A percentile compares a stretch with the other conserved stretches of the same genome.
Conservation (phyloP, 2,797 vertebrate genomes). For the Pangasius larnaudii region DNA sequence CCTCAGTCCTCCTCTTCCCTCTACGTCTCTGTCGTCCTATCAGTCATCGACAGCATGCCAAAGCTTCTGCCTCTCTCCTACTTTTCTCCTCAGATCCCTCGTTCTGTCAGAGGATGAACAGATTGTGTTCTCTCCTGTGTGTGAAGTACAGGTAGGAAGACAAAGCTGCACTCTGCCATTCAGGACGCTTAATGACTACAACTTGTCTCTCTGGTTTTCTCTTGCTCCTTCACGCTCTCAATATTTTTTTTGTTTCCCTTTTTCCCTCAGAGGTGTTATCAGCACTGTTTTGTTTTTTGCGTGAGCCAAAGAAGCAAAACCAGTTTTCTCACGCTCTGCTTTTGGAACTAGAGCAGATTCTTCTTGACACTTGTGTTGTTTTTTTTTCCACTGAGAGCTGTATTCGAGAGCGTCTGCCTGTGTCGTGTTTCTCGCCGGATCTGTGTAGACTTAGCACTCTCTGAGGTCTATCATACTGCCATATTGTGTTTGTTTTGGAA, state of each 20-base stretch:
- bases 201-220: conserved; percentile 35
- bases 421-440: background rate
- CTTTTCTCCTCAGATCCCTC: conserved; percentile 72
- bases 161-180: conserved; percentile 29
- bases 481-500: conserved; percentile 31
- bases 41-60: conserved; percentile 78
- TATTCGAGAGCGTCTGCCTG: conserved; percentile 5
- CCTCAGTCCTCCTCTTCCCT: conserved; percentile 61
- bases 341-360: conserved; percentile 18
- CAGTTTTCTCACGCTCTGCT: conserved; percentile 36
- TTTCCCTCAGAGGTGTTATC: conserved; percentile 27
- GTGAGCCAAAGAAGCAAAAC: conserved; percentile 40
- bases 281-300: conserved; percentile 28
- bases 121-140: conserved; percentile 92
- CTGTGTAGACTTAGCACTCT: conserved; percentile 31
- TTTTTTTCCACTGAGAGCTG: conserved; percentile 12
- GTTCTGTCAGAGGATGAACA: conserved; percentile 85
- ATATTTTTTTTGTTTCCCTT: background rate
- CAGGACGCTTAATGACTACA: conserved; percentile 4
- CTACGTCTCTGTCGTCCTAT: conserved; percentile 53
- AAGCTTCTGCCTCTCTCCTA: conserved; percentile 63
- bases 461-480: background rate
- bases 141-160: conserved; percentile 91
- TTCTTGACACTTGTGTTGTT: conserved; percentile 7
- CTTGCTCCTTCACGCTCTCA: background rate